These are phyloP conservation scores for Gasteruption jaculator DNA, from an alignment of 2,888 invertebrate species.

Conservation along the genomic window DNA sequence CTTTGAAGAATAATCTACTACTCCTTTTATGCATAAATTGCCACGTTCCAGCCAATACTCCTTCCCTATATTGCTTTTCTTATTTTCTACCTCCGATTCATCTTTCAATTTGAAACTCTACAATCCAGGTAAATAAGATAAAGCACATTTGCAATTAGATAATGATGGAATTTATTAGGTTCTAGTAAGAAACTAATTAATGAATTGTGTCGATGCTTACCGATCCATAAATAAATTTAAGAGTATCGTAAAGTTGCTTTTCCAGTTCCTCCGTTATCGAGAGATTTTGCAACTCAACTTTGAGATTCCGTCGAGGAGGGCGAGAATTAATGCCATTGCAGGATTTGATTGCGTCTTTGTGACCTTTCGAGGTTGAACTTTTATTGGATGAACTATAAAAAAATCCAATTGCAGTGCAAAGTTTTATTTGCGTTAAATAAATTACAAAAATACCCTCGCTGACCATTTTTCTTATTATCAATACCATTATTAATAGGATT, in stretches of 20 bases:
- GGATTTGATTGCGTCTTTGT: slow-evolving; percentile 14
- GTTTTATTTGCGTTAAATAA: too few species aligned
- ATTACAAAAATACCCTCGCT: too few species aligned
- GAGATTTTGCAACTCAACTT: slow-evolving; percentile 73
- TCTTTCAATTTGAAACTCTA: slow-evolving; percentile 55
- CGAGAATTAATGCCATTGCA: slow-evolving; percentile 2
- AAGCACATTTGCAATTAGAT: too few species aligned
- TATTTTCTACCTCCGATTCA: slow-evolving; percentile 58
- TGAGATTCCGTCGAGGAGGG: slow-evolving; percentile 49
- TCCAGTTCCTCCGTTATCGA: slow-evolving; percentile 66
- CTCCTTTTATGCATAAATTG: slow-evolving; percentile 69
- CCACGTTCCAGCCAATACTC: slow-evolving; percentile 76
- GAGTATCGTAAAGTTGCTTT: slow-evolving; percentile 68
- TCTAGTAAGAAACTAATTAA: too few species aligned
- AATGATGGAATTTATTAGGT: neutral
- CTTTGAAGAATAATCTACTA: slow-evolving; percentile 63
- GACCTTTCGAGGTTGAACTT: too few species aligned
- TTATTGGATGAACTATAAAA: too few species aligned
- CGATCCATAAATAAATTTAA: slow-evolving; percentile 71
- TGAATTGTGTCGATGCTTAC: too few species aligned
- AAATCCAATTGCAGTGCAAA: too few species aligned
- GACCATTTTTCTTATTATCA: too few species aligned
- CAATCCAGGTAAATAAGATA: slow-evolving; percentile 13
- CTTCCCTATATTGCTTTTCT: slow-evolving; percentile 64
- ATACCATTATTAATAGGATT: too few species aligned